phyloP scores from a whole-genome alignment of 2,113 vertebrate species.

The Taxidea taxus region DNA sequence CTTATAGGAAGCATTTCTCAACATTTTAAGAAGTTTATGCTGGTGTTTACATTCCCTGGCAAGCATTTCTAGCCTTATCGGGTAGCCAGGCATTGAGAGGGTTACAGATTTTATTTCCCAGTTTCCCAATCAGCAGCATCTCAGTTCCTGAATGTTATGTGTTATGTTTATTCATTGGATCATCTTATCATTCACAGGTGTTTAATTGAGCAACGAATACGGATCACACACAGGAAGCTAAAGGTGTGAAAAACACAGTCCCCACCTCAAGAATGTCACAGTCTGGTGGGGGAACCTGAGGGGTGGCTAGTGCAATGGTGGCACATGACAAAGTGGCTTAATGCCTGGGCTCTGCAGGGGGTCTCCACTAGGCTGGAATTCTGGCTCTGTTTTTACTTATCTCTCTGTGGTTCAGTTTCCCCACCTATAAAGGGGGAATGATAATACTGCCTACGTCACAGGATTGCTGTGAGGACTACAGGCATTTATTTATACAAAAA shows the following conservation, averaged over 20 bases:
- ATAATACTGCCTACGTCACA: neutral
- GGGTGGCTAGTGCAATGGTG: no score
- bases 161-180: neutral
- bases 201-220: neutral
- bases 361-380: neutral
- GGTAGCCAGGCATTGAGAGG: neutral
- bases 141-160: neutral
- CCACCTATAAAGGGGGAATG: neutral
- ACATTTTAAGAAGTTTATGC: neutral
- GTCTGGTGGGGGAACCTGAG: fast-evolving
- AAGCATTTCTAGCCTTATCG: neutral
- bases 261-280: neutral
- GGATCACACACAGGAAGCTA: neutral
- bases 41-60: neutral
- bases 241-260: neutral
- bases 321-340: neutral
- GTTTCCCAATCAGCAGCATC: neutral
- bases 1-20: neutral
- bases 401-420: neutral
- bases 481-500: neutral
- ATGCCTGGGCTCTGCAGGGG: neutral
- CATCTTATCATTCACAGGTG: neutral
- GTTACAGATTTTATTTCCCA: neutral
- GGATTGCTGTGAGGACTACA: neutral
- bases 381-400: neutral